Base-by-base conservation (phyloP, 2,113 vertebrate genomes). In the Loxodonta africana region DNA sequence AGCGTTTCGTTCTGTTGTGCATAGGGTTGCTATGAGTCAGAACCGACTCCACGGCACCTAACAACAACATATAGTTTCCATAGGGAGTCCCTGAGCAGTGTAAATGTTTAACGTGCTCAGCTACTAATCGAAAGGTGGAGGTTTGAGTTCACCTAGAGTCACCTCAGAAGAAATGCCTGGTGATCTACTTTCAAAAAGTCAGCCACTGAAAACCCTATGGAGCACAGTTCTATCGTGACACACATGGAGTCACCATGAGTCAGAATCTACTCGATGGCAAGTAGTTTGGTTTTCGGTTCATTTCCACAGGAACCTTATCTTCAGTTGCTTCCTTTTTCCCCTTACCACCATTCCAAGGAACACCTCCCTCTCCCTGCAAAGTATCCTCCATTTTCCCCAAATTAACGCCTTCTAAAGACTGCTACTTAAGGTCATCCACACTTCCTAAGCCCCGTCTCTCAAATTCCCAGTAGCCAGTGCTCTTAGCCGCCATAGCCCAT, bases 271-370 rank as follows among this genome's bases (percentile, higher is more conserved):
- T 62, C 5, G 23, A 62, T 23, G 60, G 60, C 21, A 23, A 62
- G 7, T 23, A 23, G 60, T 62, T 23, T 23, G 60, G 60, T 62
- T 62, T 57, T 23, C 23, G 60, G 60, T 23, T 67, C 77, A n/a
- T 51, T 96, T 89, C 69, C 30, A 71, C 33, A 90, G 20, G 62
- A 20, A 17, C n/a, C 21, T 37, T 83, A 28, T 76, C 67, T 93
- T 84, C 21, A 46, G 26, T 2, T 95, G 18, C 63, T 95, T 83
- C 48, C 96, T 91, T 95, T 76, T 92, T 73, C 69, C 33, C 18
- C 78, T 83, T 9, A 78, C 62, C 37, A 63, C 26, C 25, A 51
- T 51, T 78, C 60, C n/a, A 83, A 90, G 62, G 14, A 14, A 37
- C 3, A 65, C 25, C 0, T 6, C 2, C 12, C 33, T 9, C 1